Evolutionary conservation across 2,888 invertebrate species (phyloP).

Genomic region (Caenorhabditis doughertyi): DNA sequence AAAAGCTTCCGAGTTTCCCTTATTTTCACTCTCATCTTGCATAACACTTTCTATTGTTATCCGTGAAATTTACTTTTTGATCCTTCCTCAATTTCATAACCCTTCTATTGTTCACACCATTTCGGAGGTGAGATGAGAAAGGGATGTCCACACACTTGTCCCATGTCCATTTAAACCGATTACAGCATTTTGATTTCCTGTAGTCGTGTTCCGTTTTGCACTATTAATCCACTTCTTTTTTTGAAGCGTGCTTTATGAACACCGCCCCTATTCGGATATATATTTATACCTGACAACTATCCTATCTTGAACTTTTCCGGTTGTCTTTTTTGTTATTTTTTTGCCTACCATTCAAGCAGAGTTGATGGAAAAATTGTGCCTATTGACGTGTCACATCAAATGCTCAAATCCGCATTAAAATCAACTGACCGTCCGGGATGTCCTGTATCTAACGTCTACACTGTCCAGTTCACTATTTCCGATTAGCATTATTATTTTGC

Average conservation of each 20-base stretch:
- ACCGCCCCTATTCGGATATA: constrained; percentile 30
- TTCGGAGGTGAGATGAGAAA: constrained; percentile 39
- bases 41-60: constrained; percentile 44
- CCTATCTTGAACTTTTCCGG: constrained; percentile 31
- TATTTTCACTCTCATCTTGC: constrained; percentile 57
- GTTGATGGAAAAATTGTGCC: constrained; percentile 28
- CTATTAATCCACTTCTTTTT: constrained; percentile 53
- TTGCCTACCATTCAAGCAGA: constrained; percentile 7
- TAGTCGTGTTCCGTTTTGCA: constrained; percentile 50
- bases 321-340: constrained; percentile 7
- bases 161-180: constrained; percentile 50
- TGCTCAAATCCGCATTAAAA: constrained; percentile 61
- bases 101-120: constrained; percentile 26
- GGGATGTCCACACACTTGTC: constrained; percentile 44
- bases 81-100: constrained; percentile 51
- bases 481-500: constrained; percentile 64
- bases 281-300: constrained; percentile 36
- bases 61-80: constrained; percentile 20
- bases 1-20: constrained; percentile 36
- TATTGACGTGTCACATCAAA: constrained; percentile 55
- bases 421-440: constrained; percentile 34
- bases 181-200: constrained; percentile 41
- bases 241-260: constrained; percentile 12
- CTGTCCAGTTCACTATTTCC: constrained; percentile 50
- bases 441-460: constrained; percentile 26